These are phyloP conservation scores for Tachystola acroxantha DNA, from an alignment of 2,888 invertebrate species.

Conservation along the genomic window DNA sequence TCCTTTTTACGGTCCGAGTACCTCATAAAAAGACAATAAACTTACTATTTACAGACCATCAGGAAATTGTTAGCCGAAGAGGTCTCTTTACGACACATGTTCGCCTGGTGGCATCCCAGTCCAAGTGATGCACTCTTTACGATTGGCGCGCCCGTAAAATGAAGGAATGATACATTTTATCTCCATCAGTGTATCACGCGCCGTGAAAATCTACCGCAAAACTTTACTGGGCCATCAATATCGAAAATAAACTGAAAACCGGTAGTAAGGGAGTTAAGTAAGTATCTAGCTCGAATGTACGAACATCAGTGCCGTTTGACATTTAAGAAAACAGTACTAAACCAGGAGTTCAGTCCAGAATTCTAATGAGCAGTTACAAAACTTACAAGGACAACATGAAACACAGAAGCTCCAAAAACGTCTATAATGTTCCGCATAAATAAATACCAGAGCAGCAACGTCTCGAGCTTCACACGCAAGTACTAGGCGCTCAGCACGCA, in stretches of 20 bases:
- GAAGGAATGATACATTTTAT: conserved; percentile 64
- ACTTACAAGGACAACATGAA: conserved; percentile 1
- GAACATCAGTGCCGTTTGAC: not conserved
- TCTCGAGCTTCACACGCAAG: conserved; percentile 7
- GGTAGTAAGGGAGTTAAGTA: not conserved
- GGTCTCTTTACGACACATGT: conserved; percentile 78
- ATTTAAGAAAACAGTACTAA: not conserved
- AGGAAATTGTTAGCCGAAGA: conserved; percentile 79
- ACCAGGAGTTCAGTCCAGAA: not conserved
- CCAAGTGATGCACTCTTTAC: conserved; percentile 71
- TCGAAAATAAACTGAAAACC: conserved; percentile 3
- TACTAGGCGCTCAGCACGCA: conserved; percentile 6
- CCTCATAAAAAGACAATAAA: conserved; percentile 80
- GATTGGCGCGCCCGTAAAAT: conserved; percentile 69
- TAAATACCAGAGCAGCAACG: conserved; percentile 6
- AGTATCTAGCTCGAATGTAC: not conserved
- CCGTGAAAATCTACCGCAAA: conserved; percentile 8
- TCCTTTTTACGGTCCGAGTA: conserved; percentile 79
- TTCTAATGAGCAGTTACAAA: not conserved
- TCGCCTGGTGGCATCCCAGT: conserved; percentile 53
- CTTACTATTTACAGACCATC: conserved; percentile 80
- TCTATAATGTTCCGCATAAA: not conserved
- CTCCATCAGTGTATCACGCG: conserved; percentile 45
- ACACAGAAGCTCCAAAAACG: not conserved
- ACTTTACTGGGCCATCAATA: conserved; percentile 11